Percentiles rank a stretch among this genome's conserved stretches.
phyloP scores from a whole-genome alignment of 2,113 vertebrate species.

The Guaruba guarouba region DNA sequence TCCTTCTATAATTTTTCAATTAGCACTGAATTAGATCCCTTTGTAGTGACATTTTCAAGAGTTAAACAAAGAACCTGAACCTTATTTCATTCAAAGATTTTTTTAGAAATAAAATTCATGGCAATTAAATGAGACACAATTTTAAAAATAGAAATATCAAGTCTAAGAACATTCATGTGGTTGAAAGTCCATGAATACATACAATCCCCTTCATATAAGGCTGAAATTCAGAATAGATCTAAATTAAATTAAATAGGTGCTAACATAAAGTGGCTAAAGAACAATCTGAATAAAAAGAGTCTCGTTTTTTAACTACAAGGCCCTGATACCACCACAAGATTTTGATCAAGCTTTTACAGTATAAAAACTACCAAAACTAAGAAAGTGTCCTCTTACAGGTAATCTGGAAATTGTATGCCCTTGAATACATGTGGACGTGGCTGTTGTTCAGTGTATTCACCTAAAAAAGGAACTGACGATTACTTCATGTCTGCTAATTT shows the following conservation, averaged over 20 bases:
- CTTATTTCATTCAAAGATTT: neutral
- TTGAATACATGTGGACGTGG: neutral
- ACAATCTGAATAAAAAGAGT: neutral
- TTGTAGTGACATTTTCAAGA: neutral
- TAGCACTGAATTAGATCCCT: constrained; percentile 17
- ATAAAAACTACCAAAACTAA: neutral
- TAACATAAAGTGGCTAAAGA: neutral
- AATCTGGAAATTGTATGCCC: neutral
- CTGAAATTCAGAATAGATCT: neutral
- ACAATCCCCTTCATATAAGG: neutral
- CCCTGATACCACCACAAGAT: neutral
- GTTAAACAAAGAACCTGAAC: neutral
- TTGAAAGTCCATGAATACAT: neutral
- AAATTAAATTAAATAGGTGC: neutral
- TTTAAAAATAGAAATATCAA: neutral
- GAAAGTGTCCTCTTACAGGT: neutral
- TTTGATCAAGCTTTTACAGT: neutral
- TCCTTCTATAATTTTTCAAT: neutral
- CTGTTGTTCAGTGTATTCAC: neutral
- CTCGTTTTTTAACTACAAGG: neutral
- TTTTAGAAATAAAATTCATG: neutral
- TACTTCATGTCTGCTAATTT: neutral
- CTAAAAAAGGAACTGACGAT: constrained; percentile 28
- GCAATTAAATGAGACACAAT: neutral
- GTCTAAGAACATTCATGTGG: neutral